A percentile compares a stretch with the other conserved stretches of the same genome.
phyloP scores from a whole-genome alignment of 2,113 vertebrate species.

The Balaenoptera acutorostrata region DNA sequence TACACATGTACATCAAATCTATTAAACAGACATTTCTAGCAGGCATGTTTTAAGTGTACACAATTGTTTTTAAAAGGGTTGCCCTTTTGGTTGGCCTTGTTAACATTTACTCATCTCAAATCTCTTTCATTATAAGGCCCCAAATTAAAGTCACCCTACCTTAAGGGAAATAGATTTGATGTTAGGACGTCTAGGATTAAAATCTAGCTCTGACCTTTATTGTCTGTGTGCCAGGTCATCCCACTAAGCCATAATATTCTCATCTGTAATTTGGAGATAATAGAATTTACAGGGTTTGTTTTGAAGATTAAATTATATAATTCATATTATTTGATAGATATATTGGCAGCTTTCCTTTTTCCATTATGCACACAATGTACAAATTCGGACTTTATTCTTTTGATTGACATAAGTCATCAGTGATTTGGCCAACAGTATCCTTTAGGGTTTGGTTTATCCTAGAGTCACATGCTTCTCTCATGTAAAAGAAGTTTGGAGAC shows the following conservation, averaged over 20 bases:
- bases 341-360: not conserved
- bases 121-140: not conserved
- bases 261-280: not conserved
- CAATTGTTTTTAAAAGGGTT: not conserved
- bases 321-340: not conserved
- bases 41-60: not conserved
- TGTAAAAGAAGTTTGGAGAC: not conserved
- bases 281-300: not conserved
- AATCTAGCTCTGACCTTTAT: not conserved
- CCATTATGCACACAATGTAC: not conserved
- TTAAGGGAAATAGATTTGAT: not conserved
- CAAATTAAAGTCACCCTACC: not conserved
- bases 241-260: not conserved
- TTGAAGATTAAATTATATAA: not conserved
- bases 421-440: not conserved
- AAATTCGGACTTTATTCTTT: not conserved
- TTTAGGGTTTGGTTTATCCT: not conserved
- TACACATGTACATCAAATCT: not conserved
- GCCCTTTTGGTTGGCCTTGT: not conserved
- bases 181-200: not conserved
- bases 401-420: not conserved
- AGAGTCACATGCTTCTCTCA: not conserved
- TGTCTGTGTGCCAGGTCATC: not conserved
- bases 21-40: not conserved
- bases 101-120: not conserved